These are phyloP conservation scores for Scelioninae gen. 1 DNA, from an alignment of 2,888 invertebrate genomes.

Conservation along the genomic window DNA sequence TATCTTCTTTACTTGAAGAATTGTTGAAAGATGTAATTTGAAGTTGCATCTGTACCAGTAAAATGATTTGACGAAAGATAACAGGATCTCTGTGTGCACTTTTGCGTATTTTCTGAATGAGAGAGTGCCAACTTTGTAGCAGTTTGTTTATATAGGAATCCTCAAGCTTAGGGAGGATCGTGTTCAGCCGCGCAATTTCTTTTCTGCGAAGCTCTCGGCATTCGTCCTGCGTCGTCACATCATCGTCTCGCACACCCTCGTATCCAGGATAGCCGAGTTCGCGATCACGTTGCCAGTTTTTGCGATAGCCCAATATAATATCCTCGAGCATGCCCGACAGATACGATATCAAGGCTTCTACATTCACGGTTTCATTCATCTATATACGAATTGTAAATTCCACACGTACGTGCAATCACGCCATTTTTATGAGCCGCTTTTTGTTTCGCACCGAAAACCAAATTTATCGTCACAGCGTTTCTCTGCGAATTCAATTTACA, in stretches of 20 bases:
- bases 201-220: constrained; percentile 72
- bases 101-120: constrained; percentile 70
- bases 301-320: constrained; percentile 79
- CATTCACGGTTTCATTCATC: constrained; percentile 66
- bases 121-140: constrained; percentile 69
- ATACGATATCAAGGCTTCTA: constrained; percentile 71
- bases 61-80: constrained; percentile 67
- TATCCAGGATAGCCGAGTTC: constrained; percentile 78
- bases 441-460: constrained; percentile 31
- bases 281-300: constrained; percentile 80
- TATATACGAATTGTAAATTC: constrained; percentile 54
- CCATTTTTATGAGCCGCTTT: constrained; percentile 36
- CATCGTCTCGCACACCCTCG: constrained; percentile 71
- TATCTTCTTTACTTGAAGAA: constrained; percentile 3
- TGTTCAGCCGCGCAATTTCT: constrained; percentile 75
- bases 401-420: constrained; percentile 45
- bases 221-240: constrained; percentile 71
- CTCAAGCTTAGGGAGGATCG: constrained; percentile 76
- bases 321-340: constrained; percentile 75
- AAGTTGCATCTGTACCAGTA: constrained; percentile 69
- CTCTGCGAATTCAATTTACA: constrained; percentile 18
- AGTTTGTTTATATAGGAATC: constrained; percentile 74
- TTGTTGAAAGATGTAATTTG: constrained; percentile 42
- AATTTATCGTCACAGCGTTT: constrained; percentile 30
- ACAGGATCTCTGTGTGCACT: constrained; percentile 52